Percentiles rank a stretch among this genome's conserved stretches.
phyloP scores from a whole-genome alignment of 1,140 invertebrate genomes.

The Thaumetopoea pityocampa region DNA sequence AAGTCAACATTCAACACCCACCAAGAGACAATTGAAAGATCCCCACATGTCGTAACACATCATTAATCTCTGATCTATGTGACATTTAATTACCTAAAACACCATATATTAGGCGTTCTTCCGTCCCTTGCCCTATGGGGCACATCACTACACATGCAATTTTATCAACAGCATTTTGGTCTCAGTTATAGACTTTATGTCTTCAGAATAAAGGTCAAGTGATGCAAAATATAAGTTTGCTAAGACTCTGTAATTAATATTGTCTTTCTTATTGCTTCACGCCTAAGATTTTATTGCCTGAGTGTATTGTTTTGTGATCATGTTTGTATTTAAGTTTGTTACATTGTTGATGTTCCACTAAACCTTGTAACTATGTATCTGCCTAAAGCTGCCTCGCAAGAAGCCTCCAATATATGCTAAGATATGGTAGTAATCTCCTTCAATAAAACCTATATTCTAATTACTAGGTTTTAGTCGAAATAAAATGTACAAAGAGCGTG shows the following conservation, averaged over 20 bases:
- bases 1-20: too few relatives aligned
- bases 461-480: too few relatives aligned
- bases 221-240: conserved; percentile 11
- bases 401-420: too few relatives aligned
- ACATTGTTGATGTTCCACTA: too few relatives aligned
- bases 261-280: conserved; percentile 71
- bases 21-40: conserved; percentile 12
- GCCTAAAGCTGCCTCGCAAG: too few relatives aligned
- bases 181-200: conserved; percentile 23
- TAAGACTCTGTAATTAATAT: conserved; percentile 56
- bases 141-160: conserved; percentile 23
- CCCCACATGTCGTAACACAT: conserved; percentile 57
- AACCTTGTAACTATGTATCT: too few relatives aligned
- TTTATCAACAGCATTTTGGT: conserved; percentile 2
- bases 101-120: conserved; percentile 72
- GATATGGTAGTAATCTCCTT: too few relatives aligned
- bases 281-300: conserved; percentile 67
- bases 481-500: too few relatives aligned
- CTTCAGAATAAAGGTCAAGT: conserved; percentile 14
- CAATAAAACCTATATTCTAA: too few relatives aligned
- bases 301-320: conserved; percentile 33
- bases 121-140: conserved; percentile 52
- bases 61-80: conserved; percentile 73
- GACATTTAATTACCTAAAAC: conserved; percentile 75
- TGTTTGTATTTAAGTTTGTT: conserved; percentile 5